phyloP scores from a whole-genome alignment of 2,113 vertebrate genomes.

The Lathamus discolor region DNA sequence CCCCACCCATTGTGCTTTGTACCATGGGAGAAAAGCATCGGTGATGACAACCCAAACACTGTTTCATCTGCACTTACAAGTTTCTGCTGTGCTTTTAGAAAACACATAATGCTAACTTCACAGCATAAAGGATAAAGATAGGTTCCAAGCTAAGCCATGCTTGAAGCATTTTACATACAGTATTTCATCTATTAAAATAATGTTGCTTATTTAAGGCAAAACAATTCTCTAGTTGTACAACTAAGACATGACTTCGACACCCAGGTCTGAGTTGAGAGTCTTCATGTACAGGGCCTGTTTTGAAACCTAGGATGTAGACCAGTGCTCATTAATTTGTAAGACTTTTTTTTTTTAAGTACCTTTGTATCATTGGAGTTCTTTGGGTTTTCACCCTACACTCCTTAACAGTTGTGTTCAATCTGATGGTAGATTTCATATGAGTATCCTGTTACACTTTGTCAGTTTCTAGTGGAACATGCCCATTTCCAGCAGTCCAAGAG shows the following conservation, averaged over 20 bases:
- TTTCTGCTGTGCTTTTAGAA: background rate
- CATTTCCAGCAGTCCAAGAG: background rate
- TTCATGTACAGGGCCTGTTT: background rate
- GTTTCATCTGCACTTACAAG: background rate
- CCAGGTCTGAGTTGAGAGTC: background rate
- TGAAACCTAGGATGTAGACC: background rate
- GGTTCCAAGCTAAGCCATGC: background rate
- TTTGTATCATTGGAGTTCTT: background rate
- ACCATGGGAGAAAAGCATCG: background rate
- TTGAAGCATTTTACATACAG: background rate
- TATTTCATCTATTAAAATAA: background rate
- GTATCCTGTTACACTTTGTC: background rate
- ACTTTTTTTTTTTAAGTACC: background rate
- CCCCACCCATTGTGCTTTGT: background rate
- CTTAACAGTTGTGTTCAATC: background rate
- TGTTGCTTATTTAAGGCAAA: background rate
- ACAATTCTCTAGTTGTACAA: background rate
- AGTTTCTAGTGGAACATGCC: background rate
- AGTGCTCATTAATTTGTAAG: background rate
- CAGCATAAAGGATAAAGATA: background rate
- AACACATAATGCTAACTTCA: background rate
- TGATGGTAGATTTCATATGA: background rate
- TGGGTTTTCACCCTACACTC: background rate
- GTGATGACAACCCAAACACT: background rate
- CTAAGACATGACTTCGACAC: background rate